phyloP scores from a whole-genome alignment of 92 coral and sea anemone species.

The Paragorgia papillata region DNA sequence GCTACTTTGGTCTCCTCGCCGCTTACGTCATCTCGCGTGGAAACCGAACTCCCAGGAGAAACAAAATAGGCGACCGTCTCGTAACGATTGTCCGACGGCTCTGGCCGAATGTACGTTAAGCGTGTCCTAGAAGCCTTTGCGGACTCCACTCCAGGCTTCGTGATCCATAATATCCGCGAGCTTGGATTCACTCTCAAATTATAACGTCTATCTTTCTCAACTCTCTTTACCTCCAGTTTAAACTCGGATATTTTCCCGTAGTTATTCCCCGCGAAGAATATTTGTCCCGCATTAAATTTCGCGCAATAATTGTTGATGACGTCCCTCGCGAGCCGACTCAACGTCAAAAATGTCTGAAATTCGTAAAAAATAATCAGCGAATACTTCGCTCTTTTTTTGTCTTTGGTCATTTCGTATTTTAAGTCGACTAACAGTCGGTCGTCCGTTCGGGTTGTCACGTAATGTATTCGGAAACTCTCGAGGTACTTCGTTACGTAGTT shows the following conservation, averaged over 20 bases:
- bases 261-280: slow-evolving; percentile 79
- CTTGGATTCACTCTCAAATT: slow-evolving; percentile 67
- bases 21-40: slow-evolving; percentile 3
- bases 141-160: slow-evolving; percentile 72
- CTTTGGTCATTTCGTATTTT: slow-evolving; percentile 56
- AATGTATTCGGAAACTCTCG: slow-evolving; percentile 81
- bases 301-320: slow-evolving; percentile 72
- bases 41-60: slow-evolving; percentile 46
- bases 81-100: slow-evolving; percentile 64
- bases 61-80: slow-evolving; percentile 82
- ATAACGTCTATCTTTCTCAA: slow-evolving; percentile 66
- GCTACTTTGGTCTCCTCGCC: slow-evolving; percentile 64
- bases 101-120: slow-evolving; percentile 68
- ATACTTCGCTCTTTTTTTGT: slow-evolving; percentile 65
- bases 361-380: slow-evolving; percentile 83
- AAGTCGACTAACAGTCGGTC: slow-evolving; percentile 72
- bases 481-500: slow-evolving; percentile 76
- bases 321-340: slow-evolving; percentile 74
- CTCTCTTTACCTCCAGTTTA: slow-evolving; percentile 65
- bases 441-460: slow-evolving; percentile 71
- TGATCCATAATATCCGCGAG: slow-evolving; percentile 73
- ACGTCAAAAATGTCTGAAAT: slow-evolving; percentile 72
- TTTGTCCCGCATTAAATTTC: slow-evolving; percentile 75
- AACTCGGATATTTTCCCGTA: slow-evolving; percentile 77
- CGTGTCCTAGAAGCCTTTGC: slow-evolving; percentile 75